phyloP scores from a whole-genome alignment of 2,113 vertebrate genomes.

The Heloderma charlesbogerti region DNA sequence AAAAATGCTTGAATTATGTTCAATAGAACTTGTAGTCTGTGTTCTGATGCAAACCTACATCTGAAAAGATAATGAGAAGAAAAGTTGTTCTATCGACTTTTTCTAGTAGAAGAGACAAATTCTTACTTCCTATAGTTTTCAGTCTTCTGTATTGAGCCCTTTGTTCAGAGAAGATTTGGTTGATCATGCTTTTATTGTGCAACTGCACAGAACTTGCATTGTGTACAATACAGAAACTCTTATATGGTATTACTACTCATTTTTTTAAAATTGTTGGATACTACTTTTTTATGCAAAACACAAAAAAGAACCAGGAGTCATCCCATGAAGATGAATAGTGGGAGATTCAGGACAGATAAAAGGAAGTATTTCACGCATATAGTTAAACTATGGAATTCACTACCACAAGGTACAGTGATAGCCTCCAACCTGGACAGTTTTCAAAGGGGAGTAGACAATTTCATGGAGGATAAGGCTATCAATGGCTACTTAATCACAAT shows the following conservation, averaged over 20 bases:
- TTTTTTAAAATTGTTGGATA: not conserved
- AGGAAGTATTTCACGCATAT: too few species aligned
- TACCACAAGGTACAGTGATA: too few species aligned
- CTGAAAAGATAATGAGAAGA: not conserved
- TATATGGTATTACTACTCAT: conserved; percentile 4
- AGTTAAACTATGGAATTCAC: too few species aligned
- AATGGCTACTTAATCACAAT: too few species aligned
- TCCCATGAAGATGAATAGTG: too few species aligned
- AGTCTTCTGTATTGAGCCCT: conserved; percentile 26
- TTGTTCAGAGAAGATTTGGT: conserved; percentile 46
- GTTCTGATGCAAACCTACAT: not conserved
- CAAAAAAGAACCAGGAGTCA: too few species aligned
- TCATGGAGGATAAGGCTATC: too few species aligned
- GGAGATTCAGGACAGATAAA: too few species aligned
- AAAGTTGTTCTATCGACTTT: not conserved
- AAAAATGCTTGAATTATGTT: not conserved
- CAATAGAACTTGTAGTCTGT: not conserved
- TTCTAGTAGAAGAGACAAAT: not conserved
- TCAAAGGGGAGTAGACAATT: too few species aligned
- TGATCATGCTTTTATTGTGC: conserved; percentile 28
- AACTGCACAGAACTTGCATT: not conserved
- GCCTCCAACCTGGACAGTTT: too few species aligned
- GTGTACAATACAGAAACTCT: not conserved
- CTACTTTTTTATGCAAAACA: not conserved
- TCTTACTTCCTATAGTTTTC: not conserved